These are phyloP conservation scores for Strigops habroptila DNA, from an alignment of 2,113 vertebrate genomes.

Conservation along the genomic window DNA sequence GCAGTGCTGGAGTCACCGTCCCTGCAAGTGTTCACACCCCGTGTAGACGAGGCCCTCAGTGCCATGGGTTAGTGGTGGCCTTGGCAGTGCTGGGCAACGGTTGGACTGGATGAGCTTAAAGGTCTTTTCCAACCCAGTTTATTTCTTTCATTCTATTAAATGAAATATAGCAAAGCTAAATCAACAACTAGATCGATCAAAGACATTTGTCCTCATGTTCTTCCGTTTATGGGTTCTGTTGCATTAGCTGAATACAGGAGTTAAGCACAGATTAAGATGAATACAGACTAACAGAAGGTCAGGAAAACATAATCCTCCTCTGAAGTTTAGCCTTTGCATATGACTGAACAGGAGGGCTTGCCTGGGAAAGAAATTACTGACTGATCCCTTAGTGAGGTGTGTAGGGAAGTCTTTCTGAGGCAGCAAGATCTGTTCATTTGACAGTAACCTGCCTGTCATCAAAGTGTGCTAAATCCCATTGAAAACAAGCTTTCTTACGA, in stretches of 20 bases:
- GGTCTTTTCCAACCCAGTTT: too few relatives aligned
- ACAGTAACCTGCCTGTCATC: neutral
- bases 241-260: neutral
- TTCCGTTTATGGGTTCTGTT: neutral
- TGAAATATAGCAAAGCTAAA: neutral
- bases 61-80: too few relatives aligned
- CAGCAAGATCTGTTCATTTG: neutral
- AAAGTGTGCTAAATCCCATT: neutral
- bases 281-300: neutral
- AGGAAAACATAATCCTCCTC: neutral
- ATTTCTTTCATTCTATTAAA: too few relatives aligned
- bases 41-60: too few relatives aligned
- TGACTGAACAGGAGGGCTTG: neutral
- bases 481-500: neutral
- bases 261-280: neutral
- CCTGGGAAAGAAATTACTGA: neutral
- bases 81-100: too few relatives aligned
- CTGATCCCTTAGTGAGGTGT: neutral
- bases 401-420: neutral
- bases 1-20: too few relatives aligned
- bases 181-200: neutral
- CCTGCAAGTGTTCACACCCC: too few relatives aligned
- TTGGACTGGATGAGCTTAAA: too few relatives aligned
- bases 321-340: neutral
- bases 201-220: neutral